phyloP scores from a whole-genome alignment of 2,113 vertebrate species.

The Crotalus horridus region DNA sequence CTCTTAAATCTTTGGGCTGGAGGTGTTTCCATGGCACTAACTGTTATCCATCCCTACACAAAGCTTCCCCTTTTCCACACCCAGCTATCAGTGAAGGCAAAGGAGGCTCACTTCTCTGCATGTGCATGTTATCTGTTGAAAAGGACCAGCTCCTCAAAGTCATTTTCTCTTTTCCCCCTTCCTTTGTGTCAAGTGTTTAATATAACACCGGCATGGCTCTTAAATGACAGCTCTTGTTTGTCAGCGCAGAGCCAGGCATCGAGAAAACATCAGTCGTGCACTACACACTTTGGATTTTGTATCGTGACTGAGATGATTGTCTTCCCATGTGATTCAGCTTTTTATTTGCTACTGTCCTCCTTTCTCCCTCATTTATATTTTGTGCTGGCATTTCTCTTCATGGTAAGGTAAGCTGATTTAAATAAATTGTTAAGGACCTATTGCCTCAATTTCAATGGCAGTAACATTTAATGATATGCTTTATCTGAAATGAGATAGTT shows the following conservation, averaged over 20 bases:
- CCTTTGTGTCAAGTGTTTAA: neutral
- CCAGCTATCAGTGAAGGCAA: neutral
- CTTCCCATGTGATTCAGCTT: neutral
- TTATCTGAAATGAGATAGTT: neutral
- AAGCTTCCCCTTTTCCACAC: neutral
- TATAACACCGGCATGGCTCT: fast-evolving
- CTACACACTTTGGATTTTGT: slow-evolving; percentile 12
- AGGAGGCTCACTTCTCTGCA: neutral
- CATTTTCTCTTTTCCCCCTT: neutral
- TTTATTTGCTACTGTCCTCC: neutral
- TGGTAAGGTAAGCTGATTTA: slow-evolving; percentile 23
- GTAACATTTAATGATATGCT: neutral
- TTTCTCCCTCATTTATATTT: neutral
- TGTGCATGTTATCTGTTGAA: neutral
- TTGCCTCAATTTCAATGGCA: too few species aligned
- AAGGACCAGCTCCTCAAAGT: neutral
- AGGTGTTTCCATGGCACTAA: slow-evolving; percentile 30
- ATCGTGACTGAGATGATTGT: neutral
- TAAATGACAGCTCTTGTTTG: neutral
- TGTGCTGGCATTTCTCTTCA: neutral
- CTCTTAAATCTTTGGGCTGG: slow-evolving; percentile 35
- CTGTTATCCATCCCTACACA: neutral
- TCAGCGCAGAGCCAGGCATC: slow-evolving; percentile 6
- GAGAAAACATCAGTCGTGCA: neutral
- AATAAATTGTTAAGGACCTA: neutral